Conservation (phyloP, 2,797 vertebrate genomes). For the Scyliorhinus canicula region DNA sequence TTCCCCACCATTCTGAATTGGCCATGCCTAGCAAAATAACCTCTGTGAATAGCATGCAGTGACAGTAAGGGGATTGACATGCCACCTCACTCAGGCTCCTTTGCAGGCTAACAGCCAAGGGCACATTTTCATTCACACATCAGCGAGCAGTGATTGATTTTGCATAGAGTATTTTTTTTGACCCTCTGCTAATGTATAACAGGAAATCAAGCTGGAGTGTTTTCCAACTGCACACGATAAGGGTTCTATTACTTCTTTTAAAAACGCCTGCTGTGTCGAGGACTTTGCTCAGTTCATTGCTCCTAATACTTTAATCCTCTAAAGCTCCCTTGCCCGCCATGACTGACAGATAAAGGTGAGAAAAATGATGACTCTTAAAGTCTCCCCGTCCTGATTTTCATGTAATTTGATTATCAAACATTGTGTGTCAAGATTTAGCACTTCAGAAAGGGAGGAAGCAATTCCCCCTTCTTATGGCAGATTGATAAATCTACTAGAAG, state of each 20-base stretch:
- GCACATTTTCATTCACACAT: slow-evolving; percentile 42
- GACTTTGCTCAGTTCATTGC: neutral
- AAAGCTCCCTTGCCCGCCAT: neutral
- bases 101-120: slow-evolving; percentile 38
- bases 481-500: neutral
- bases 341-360: neutral
- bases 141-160: slow-evolving; percentile 27
- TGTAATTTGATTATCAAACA: neutral
- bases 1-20: neutral
- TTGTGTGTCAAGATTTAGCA: neutral
- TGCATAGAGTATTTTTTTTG: neutral
- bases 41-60: neutral
- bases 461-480: no score
- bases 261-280: neutral
- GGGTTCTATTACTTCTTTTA: neutral
- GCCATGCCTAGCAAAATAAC: neutral
- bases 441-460: neutral
- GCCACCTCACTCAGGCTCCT: neutral
- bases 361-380: neutral
- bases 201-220: neutral
- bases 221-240: neutral
- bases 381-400: neutral
- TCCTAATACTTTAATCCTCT: slow-evolving; percentile 15
- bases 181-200: neutral
- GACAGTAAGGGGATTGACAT: neutral